Conservation (phyloP, 2,797 vertebrate species). For the Yasuhikotakia modesta region DNA sequence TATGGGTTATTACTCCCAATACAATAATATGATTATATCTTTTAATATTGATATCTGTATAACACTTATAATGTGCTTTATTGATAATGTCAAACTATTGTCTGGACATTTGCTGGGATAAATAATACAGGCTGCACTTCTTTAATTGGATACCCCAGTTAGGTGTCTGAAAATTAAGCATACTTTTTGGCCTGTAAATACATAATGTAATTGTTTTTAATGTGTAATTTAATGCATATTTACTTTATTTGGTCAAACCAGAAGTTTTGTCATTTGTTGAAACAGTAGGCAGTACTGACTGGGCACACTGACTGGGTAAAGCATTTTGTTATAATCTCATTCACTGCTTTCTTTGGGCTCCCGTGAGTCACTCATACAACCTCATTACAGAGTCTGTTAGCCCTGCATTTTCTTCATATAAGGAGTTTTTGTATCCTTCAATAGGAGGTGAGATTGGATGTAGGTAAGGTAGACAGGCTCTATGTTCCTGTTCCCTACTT, state of each 20-base stretch:
- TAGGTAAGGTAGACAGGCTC: slow-evolving; percentile 28
- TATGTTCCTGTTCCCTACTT: slow-evolving; percentile 32
- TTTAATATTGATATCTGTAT: too few relatives aligned
- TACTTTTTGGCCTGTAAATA: too few relatives aligned
- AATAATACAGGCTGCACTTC: too few relatives aligned
- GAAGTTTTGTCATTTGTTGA: background rate
- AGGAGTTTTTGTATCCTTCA: slow-evolving; percentile 76
- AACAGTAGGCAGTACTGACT: background rate
- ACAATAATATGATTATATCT: too few relatives aligned
- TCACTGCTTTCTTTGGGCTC: slow-evolving; percentile 75
- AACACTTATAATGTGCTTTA: too few relatives aligned
- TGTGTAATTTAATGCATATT: background rate
- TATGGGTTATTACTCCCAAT: too few relatives aligned
- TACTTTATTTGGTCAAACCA: background rate
- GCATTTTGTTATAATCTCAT: slow-evolving; percentile 68
- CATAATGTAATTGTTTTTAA: background rate
- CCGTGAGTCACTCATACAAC: slow-evolving; percentile 69
- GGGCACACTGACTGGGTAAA: slow-evolving; percentile 47
- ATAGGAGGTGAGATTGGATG: slow-evolving; percentile 46
- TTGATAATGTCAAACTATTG: too few relatives aligned
- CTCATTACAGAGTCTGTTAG: slow-evolving; percentile 71
- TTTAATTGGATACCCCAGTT: too few relatives aligned
- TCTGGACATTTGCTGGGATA: too few relatives aligned
- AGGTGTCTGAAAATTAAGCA: too few relatives aligned
- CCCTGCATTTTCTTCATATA: slow-evolving; percentile 82